phyloP scores from a whole-genome alignment of 2,113 vertebrate species.

The Guaruba guarouba region DNA sequence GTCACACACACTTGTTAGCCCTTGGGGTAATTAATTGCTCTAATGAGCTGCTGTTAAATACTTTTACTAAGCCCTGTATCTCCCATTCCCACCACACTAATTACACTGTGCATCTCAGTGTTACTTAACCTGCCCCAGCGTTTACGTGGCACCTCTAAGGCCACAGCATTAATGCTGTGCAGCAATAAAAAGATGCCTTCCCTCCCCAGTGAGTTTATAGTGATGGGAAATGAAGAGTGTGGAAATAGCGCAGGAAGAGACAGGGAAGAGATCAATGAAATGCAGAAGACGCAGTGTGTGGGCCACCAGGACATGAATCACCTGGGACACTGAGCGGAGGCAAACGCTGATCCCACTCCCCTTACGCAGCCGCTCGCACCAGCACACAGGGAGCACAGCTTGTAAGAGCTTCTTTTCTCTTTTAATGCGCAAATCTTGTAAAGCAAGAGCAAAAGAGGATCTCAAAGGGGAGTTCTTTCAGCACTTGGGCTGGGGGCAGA shows the following conservation, averaged over 20 bases:
- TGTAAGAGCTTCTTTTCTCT: neutral
- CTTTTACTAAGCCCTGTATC: neutral
- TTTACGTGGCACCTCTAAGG: neutral
- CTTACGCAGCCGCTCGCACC: rapidly evolving
- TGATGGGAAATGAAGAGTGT: neutral
- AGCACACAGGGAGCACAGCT: rapidly evolving
- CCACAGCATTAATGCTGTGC: neutral
- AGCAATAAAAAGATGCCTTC: neutral
- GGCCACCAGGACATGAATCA: neutral
- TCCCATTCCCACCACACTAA: neutral
- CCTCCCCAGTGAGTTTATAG: neutral
- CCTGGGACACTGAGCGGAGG: neutral
- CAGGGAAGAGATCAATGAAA: neutral
- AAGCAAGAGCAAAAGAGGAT: neutral
- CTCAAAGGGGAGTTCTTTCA: neutral
- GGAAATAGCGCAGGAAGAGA: neutral
- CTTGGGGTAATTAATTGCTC: neutral
- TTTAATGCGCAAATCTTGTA: neutral
- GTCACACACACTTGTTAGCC: neutral
- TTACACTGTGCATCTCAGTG: rapidly evolving
- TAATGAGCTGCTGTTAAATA: neutral
- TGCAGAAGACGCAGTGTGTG: neutral
- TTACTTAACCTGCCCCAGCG: neutral
- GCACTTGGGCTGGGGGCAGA: rapidly evolving
- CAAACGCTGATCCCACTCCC: rapidly evolving